Evolutionary conservation across 1,140 invertebrate species (phyloP), one percentile per base, ranked within the genome.

Genomic region (Mya arenaria): DNA sequence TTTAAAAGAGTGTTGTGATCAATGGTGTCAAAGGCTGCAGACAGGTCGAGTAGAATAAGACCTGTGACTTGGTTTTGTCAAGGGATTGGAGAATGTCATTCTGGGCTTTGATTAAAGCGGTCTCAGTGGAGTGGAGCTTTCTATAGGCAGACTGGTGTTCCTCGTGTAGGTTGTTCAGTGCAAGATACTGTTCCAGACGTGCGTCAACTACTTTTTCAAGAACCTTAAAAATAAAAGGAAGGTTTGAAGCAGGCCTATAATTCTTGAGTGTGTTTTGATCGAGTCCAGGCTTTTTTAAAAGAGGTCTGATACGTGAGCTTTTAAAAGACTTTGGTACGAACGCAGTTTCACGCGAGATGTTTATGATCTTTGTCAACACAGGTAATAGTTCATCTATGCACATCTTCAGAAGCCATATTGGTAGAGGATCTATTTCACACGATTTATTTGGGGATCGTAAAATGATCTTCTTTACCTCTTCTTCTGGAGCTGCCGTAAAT

Each of bases 11-110:
- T 56, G 23, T n/a, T 34, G 36, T 71, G 65, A 58, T 80, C 55
- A 28, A 80, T 60, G 34, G 78, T 71, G 36, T 80, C 78, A 32
- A 80, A 71, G 1, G 55, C 78, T 6, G 78, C 78, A 6, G 65
- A 69, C 0, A 80, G 28, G 56, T 71, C 78, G 1, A 71, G 34
- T 44, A 68, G 37, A 4, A 79, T 36, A 5, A 79, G 32, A 1
- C 56, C 30, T 5, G 48, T 55, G 1, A 36, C 44, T 3, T 58
- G n/a, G 17, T 58, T 68, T 19, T 32, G 13, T 79, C 78, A 5
- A 80, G 34, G 19, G 56, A 56, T 25, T 56, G 34, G 10, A 48
- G 1, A 62, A 80, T 80, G 28, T 80, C 56, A 71, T 62, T 71
- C 10, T 80, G 78, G 28, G 72, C 78, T 48, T 41, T 56, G 3